A percentile compares a stretch with the other conserved stretches of the same genome.
These are phyloP conservation scores for Cantharis rustica DNA, from an alignment of 2,888 invertebrate species.

Conservation along the genomic window DNA sequence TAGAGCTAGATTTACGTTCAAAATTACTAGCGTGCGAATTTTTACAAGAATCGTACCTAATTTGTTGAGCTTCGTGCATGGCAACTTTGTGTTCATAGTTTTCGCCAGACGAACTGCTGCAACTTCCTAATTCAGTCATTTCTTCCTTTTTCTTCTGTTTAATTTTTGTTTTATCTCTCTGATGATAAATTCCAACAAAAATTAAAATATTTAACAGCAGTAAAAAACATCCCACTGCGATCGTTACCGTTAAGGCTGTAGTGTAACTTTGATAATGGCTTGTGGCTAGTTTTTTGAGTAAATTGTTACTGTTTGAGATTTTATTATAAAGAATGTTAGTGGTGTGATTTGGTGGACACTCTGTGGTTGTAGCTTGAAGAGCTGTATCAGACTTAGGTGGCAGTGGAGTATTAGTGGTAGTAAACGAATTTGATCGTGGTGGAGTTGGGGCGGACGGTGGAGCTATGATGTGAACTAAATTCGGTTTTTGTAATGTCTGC, in stretches of 20 bases:
- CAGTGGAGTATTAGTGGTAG: conserved; percentile 54
- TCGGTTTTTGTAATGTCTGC: conserved; percentile 71
- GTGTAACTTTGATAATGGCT: conserved; percentile 89
- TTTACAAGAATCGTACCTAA: conserved; percentile 45
- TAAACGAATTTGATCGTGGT: conserved; percentile 48
- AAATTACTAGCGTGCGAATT: conserved; percentile 60
- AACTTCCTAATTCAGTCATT: conserved; percentile 72
- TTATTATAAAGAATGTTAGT: conserved; percentile 51
- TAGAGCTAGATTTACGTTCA: conserved; percentile 61
- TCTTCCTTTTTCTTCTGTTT: conserved; percentile 73
- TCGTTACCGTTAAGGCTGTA: conserved; percentile 85
- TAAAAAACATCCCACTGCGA: conserved; percentile 83
- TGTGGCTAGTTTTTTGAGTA: conserved; percentile 76
- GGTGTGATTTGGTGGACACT: conserved; percentile 73
- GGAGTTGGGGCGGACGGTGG: conserved; percentile 58
- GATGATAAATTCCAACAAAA: conserved; percentile 87
- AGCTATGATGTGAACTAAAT: conserved; percentile 63
- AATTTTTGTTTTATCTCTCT: conserved; percentile 68
- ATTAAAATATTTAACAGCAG: conserved; percentile 82
- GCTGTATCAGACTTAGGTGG: conserved; percentile 60
- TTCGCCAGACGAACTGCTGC: conserved; percentile 65
- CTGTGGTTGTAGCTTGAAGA: conserved; percentile 65
- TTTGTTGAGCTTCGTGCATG: conserved; percentile 35
- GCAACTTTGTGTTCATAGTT: conserved; percentile 62
- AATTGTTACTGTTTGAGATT: conserved; percentile 67